Evolutionary conservation across 2,888 invertebrate genomes (phyloP).

Genomic region (Conchocele bisecta): DNA sequence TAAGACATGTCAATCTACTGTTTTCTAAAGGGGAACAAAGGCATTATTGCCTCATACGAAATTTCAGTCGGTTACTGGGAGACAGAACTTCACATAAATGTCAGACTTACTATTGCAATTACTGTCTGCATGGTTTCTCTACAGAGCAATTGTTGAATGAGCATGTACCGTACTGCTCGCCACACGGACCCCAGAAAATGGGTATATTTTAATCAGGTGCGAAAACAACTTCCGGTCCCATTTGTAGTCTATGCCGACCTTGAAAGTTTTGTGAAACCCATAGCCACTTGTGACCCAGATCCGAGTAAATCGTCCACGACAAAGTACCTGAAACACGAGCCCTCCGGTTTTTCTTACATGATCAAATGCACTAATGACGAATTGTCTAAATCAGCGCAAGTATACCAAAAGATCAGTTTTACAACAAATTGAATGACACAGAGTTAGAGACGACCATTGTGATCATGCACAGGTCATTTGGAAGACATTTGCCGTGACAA

Average conservation of each 20-base stretch:
- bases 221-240: neutral
- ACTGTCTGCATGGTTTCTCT: slow-evolving; percentile 11
- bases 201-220: neutral
- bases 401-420: slow-evolving; percentile 5
- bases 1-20: slow-evolving; percentile 12
- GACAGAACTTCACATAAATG: neutral
- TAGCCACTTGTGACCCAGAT: no score
- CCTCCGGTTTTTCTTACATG: slow-evolving; percentile 32
- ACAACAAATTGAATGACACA: slow-evolving; percentile 1
- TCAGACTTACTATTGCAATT: neutral
- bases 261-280: no score
- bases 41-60: slow-evolving; percentile 18
- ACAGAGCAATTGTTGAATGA: neutral
- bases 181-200: neutral
- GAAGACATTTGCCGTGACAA: slow-evolving; percentile 37
- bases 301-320: slow-evolving; percentile 43
- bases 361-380: slow-evolving; percentile 19
- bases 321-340: slow-evolving; percentile 7
- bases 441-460: neutral
- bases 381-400: slow-evolving; percentile 24
- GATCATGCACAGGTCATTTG: slow-evolving; percentile 33
- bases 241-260: slow-evolving; percentile 16
- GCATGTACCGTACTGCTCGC: neutral
- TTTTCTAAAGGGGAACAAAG: neutral
- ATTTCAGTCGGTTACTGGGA: neutral